Base-by-base conservation (phyloP, 1,140 invertebrate species). In the Muscidifurax raptorellus region DNA sequence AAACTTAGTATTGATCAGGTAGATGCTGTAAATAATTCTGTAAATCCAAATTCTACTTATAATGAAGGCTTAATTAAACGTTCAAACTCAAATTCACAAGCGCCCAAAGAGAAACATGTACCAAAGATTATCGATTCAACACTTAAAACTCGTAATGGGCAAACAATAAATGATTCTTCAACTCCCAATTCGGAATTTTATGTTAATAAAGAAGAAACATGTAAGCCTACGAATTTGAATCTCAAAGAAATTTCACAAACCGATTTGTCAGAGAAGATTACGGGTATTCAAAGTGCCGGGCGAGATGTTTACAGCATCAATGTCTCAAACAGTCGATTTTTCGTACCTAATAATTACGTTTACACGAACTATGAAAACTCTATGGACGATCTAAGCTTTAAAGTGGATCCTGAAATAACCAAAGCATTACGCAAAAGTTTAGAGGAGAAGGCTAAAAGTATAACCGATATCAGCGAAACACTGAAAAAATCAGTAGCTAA, bases 301-400 rank as follows among this genome's bases (percentile, higher is more conserved):
- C 30, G 84, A 66, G 85, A 88, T 72, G 85, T 88, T 0, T 90
- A 91, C 64, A 87, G 86, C 22, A 90, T 91, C 22, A 86, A 89
- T 40, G 87, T 91, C 22, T 91, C 90, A 0, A 91, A 91, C 12
- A 91, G 90, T 59, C 82, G 86, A 64, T 91, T 91, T 86, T 91
- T 91, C 27, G 90, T 91, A 5, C 89, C 91, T 5, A 90, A 88
- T 47, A 86, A 89, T 87, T 90, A 90, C 9, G 76, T 90, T 71
- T 89, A 86, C 79, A 87, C 89, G 4, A 88, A 89, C 1, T 67
- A 88, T 28, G 88, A 87, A 6, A 87, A 87, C 28, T 87, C 86
- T 0, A 89, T 91, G 89, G 82, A 91, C 27, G 90, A 91, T 72
- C 71, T 91, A 15, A 89, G 85, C 64, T 91, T 91, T 40, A 87